Evolutionary conservation across 2,113 vertebrate genomes (phyloP), one percentile per base, ranked within the genome.

Genomic region (Paradisaea rubra): DNA sequence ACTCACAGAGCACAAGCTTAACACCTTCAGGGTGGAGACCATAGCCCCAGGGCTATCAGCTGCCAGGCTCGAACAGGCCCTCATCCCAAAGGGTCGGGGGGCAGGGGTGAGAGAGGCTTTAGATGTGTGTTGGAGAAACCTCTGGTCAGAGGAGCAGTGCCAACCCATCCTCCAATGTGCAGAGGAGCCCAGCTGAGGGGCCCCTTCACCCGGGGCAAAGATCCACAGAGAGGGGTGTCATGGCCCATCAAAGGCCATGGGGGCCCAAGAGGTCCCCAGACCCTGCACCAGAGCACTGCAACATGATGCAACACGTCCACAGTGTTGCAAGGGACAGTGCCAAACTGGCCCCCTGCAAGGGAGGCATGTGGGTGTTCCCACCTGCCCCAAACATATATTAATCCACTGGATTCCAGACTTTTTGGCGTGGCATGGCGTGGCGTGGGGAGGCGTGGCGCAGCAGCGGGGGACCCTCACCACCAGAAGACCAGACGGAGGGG

Each of bases 71-170:
- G 4, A 15, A 57, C 31, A 24, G 56, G 56, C 33, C 56, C 22
- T 24, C 6, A 1, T 1, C 4, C 54, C 21, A 57, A 57, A 14
- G 13, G 21, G 13, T 14, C 1, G 20, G 20, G 8, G 31, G 54
- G 47, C 6, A 11, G 23, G 13, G 23, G 13, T 8, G 49, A 57
- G 2, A 35, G 33, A 23, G 33, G 33, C 31, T n/a, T 15, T n/a
- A 1, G 56, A 33, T 3, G 14, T 24, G 56, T 24, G 33, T 2
- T 35, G n/a, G 7, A 5, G 35, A 59, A 59, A 5, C 15, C 15
- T 35, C n/a, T 16, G n/a, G 23, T 35, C 3, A 35, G 56, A 35
- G 22, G n/a, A 4, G 2, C 21, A 59, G n/a, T 24, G n/a, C 25
- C 2, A 3, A 1, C n/a, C 22, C n/a, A 25, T 11, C 10, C 56